Conservation (phyloP, 1,140 invertebrate genomes). For the Psilanteris sp. region DNA sequence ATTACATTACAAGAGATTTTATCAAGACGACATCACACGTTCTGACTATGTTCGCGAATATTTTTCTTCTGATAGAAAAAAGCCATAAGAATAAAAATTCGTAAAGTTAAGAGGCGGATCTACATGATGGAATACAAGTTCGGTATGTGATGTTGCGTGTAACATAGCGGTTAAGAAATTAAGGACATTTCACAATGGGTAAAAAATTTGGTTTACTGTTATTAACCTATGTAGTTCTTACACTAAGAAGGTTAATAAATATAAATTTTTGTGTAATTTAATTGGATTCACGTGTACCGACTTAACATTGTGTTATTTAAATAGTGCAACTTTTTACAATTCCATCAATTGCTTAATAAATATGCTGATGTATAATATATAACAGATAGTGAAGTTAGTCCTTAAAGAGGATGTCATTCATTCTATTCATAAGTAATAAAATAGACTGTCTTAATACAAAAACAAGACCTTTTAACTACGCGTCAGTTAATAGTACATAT, state of each 20-base stretch:
- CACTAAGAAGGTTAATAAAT: neutral
- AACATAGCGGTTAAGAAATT: slow-evolving; percentile 28
- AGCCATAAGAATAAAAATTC: slow-evolving; percentile 10
- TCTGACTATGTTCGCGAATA: slow-evolving; percentile 16
- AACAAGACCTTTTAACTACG: no score
- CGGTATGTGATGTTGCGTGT: slow-evolving; percentile 32
- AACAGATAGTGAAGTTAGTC: no score
- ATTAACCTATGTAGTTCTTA: neutral
- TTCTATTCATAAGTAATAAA: no score
- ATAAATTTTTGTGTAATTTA: slow-evolving; percentile 1
- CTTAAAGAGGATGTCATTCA: no score
- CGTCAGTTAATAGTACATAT: no score
- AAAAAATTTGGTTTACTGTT: slow-evolving; percentile 15
- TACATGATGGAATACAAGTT: slow-evolving; percentile 15
- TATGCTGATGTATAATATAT: no score
- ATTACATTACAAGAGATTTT: slow-evolving; percentile 29
- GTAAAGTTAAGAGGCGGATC: slow-evolving; percentile 17
- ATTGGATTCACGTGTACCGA: slow-evolving; percentile 4
- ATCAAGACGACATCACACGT: slow-evolving; percentile 14
- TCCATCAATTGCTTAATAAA: no score
- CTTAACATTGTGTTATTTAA: no score
- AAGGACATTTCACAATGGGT: slow-evolving; percentile 20
- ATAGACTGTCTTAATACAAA: no score
- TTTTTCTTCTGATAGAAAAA: slow-evolving; percentile 12
- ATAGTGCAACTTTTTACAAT: no score